A percentile compares a stretch with the other conserved stretches of the same genome.
Evolutionary conservation across 1,140 invertebrate genomes (phyloP).

Genomic region (Bacillus rossius): DNA sequence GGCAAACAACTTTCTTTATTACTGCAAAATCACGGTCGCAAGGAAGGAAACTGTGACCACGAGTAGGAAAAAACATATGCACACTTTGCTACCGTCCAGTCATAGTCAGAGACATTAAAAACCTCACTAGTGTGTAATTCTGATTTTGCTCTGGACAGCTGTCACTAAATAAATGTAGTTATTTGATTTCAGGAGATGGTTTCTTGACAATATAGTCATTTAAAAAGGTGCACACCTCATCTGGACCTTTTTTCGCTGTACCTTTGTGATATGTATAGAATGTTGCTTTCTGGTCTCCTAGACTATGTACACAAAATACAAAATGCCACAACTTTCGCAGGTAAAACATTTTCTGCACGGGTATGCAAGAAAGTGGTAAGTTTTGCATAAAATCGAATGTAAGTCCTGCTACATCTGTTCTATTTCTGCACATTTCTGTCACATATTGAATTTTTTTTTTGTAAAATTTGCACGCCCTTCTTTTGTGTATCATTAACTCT

Average conservation of each 20-base stretch:
- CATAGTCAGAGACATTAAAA: no score
- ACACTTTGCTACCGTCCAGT: no score
- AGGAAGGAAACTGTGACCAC: no score
- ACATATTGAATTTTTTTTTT: no score
- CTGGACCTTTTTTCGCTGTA: constrained; percentile 22
- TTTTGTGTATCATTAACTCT: no score
- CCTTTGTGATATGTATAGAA: constrained; percentile 30
- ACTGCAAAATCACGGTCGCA: no score
- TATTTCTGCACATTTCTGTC: no score
- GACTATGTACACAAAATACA: constrained; percentile 29
- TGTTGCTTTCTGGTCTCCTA: constrained; percentile 21
- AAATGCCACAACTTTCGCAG: constrained; percentile 29
- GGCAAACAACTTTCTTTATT: no score
- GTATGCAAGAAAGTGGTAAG: constrained; percentile 24
- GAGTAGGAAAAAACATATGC: no score
- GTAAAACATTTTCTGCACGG: constrained; percentile 26
- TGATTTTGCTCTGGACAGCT: constrained; percentile 27
- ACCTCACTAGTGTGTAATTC: constrained; percentile 21
- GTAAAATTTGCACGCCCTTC: no score
- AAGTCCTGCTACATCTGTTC: no score
- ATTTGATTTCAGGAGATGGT: constrained; percentile 20
- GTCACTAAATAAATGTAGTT: constrained; percentile 28
- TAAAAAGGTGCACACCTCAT: constrained; percentile 30
- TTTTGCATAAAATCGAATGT: no score
- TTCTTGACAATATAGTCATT: constrained; percentile 24